Evolutionary conservation across 2,888 invertebrate species (phyloP), one percentile per base, ranked within the genome.

Genomic region (Meliscaeva auricollis): DNA sequence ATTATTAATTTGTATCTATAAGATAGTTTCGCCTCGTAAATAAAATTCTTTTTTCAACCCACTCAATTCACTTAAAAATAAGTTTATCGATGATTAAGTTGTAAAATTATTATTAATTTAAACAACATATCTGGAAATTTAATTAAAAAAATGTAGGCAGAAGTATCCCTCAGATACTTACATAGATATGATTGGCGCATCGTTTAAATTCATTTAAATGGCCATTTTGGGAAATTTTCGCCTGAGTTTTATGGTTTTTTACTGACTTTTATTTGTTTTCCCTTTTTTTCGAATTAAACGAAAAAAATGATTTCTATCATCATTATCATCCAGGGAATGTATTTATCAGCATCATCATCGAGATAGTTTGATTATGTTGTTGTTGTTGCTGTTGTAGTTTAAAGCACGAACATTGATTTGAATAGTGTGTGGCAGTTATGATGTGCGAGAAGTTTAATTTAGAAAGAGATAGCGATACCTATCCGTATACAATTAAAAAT

Each of bases 191-290:
- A 85, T 85, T 81, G 85, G 73, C 72, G 80, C 76, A 81, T 85
- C 81, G 62, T 76, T 85, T 85, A 77, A 62, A 81, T 81, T 81
- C 80, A 81, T 81, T 85, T 85, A 85, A 85, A 85, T 81, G 81
- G 48, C 80, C 75, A 68, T 84, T 84, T 80, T 80, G 84, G 75
- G 72, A 80, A 60, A 84, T 84, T 80, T 84, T 79, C 84, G 70
- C 84, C 58, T 52, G 70, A 22, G n/a, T 70, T 58, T 41, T 32
- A 30, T 41, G 0, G 0, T 20, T 20, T 30, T 44, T 13, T 30
- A 15, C n/a, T n/a, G n/a, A n/a, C n/a, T n/a, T 35, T 13, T 35
- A 35, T 56, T 52, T 52, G n/a, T 52, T 66, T 66, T 50, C 26
- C 32, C n/a, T 50, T 68, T 50, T 69, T 35, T n/a, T n/a, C n/a